Percentiles rank a stretch among this genome's conserved stretches.
Conservation (phyloP, 2,113 vertebrate species). For the Gila orcuttii region DNA sequence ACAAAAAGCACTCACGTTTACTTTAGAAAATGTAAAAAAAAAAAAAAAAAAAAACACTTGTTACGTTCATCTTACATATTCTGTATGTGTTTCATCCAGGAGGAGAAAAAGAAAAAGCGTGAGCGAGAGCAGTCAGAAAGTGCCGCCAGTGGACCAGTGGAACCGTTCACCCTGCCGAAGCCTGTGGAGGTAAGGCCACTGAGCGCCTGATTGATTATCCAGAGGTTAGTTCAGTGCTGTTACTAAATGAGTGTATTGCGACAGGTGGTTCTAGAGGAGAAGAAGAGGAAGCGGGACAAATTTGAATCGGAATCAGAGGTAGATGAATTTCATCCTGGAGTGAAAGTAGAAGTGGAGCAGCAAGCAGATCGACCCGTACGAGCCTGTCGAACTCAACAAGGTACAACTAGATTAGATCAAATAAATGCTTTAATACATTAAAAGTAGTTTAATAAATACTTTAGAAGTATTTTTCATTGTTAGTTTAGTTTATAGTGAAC, state of each 20-base stretch:
- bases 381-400: constrained; percentile 92
- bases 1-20: background rate
- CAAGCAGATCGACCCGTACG: constrained; percentile 88
- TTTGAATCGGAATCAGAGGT: constrained; percentile 85
- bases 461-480: background rate
- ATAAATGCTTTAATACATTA: too few species aligned
- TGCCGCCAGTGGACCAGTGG: constrained; percentile 71
- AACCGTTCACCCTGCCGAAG: constrained; percentile 75
- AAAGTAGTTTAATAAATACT: background rate
- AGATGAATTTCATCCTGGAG: constrained; percentile 85
- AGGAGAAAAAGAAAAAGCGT: constrained; percentile 95
- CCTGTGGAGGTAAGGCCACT: constrained; percentile 67
- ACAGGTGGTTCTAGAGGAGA: constrained; percentile 79
- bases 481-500: background rate
- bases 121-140: constrained; percentile 91
- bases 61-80: background rate
- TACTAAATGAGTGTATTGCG: background rate
- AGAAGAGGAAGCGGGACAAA: constrained; percentile 90
- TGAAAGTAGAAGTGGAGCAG: constrained; percentile 88
- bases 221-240: background rate
- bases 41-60: background rate
- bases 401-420: constrained; percentile 61
- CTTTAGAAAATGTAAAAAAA: background rate
- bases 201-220: background rate
- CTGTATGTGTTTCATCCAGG: constrained; percentile 69